A percentile compares a stretch with the other conserved stretches of the same genome.
Conservation (phyloP, 2,888 invertebrate genomes). For the Tenthredo distinguenda region DNA sequence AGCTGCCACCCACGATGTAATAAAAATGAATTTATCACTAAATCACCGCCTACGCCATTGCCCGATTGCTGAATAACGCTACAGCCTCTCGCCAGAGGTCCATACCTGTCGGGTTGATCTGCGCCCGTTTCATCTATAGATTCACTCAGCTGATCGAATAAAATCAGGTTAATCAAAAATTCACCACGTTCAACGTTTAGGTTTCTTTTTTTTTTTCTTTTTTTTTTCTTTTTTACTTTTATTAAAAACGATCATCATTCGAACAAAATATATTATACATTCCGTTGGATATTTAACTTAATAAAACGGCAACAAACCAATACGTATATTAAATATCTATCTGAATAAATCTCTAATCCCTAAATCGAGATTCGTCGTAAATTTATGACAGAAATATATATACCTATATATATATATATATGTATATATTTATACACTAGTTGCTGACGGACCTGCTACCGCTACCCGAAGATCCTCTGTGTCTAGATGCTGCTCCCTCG, state of each 20-base stretch:
- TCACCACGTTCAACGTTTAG: not conserved
- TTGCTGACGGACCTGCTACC: slow-evolving; percentile 72
- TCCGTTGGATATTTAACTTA: not conserved
- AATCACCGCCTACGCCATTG: slow-evolving; percentile 74
- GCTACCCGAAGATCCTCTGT: slow-evolving; percentile 67
- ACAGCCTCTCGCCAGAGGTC: slow-evolving; percentile 67
- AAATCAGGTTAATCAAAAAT: too few relatives aligned
- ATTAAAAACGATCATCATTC: slow-evolving; percentile 24
- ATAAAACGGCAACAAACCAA: not conserved
- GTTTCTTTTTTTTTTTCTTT: not conserved
- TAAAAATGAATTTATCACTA: slow-evolving; percentile 74
- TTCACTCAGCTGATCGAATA: too few relatives aligned
- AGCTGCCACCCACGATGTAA: slow-evolving; percentile 72
- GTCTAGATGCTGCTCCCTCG: slow-evolving; percentile 51
- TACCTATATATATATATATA: too few relatives aligned
- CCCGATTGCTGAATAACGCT: slow-evolving; percentile 59
- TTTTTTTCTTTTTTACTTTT: not conserved
- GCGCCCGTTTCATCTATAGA: too few relatives aligned
- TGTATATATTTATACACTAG: slow-evolving; percentile 55
- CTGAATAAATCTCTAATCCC: too few relatives aligned
- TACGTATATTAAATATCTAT: not conserved
- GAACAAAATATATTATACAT: slow-evolving; percentile 15
- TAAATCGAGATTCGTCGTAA: not conserved
- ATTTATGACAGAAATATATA: not conserved
- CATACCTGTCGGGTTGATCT: slow-evolving; percentile 64